These are phyloP conservation scores for Pogonognathellus flavescens DNA, from an alignment of 1,140 invertebrate species.

Conservation along the genomic window DNA sequence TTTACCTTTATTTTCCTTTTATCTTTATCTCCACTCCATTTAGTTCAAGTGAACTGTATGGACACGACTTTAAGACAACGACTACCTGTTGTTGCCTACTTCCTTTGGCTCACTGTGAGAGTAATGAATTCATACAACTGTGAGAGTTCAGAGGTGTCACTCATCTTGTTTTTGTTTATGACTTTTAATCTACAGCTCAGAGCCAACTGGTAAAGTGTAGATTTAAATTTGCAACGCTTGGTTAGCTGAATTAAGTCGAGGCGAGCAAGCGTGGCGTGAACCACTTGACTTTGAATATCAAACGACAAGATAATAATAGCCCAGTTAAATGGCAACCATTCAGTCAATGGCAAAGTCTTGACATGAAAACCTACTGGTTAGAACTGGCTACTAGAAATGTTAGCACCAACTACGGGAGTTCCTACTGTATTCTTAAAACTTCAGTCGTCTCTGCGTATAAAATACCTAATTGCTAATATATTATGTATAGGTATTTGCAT, in stretches of 20 bases:
- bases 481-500: neutral
- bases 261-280: neutral
- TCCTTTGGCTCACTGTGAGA: too few relatives aligned
- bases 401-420: too few relatives aligned
- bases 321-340: neutral
- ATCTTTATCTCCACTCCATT: neutral
- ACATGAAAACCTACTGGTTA: conserved; percentile 27
- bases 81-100: too few relatives aligned
- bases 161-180: too few relatives aligned
- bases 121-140: too few relatives aligned
- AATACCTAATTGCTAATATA: neutral
- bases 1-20: neutral
- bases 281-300: conserved; percentile 26
- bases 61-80: too few relatives aligned
- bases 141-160: too few relatives aligned
- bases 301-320: neutral
- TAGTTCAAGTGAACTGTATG: too few relatives aligned
- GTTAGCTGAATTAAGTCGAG: neutral
- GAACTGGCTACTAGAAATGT: too few relatives aligned
- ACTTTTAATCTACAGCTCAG: neutral
- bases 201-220: neutral
- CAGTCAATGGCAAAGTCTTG: conserved; percentile 15
- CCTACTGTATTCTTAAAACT: too few relatives aligned
- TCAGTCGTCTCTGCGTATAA: too few relatives aligned
- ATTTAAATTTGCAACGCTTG: neutral